These are phyloP conservation scores for Cyrtodaria siliqua DNA, from an alignment of 2,888 invertebrate species.

Conservation along the genomic window DNA sequence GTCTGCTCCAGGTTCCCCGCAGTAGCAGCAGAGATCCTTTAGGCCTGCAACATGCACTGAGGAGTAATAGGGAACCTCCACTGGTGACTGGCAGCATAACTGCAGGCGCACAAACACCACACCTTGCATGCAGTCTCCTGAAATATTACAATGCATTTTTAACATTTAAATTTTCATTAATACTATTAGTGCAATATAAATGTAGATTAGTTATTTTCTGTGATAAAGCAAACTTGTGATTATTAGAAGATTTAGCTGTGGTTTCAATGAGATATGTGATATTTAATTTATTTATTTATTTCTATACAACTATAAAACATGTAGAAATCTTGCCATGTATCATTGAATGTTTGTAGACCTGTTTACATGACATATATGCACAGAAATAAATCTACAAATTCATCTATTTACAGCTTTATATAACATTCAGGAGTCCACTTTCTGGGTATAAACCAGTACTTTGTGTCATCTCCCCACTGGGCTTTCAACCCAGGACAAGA, in stretches of 20 bases:
- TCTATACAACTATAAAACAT: constrained; percentile 29
- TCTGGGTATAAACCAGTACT: constrained; percentile 23
- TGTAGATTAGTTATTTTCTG: constrained; percentile 26
- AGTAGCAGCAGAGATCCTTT: constrained; percentile 31
- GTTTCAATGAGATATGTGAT: constrained; percentile 16
- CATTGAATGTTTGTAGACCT: constrained; percentile 28
- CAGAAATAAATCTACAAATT: constrained; percentile 26
- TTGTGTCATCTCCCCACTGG: constrained; percentile 12
- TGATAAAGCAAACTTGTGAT: constrained; percentile 9
- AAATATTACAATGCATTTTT: constrained; percentile 31
- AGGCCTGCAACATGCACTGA: constrained; percentile 19
- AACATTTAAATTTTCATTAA: constrained; percentile 17
- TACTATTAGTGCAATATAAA: constrained; percentile 29
- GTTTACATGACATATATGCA: constrained; percentile 28
- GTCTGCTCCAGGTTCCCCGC: constrained; percentile 22
- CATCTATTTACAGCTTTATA: constrained; percentile 17
- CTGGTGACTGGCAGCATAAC: constrained; percentile 26
- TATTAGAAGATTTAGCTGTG: constrained; percentile 17
- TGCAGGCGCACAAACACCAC: constrained; percentile 33
- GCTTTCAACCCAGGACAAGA: constrained; percentile 21
- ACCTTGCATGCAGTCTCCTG: constrained; percentile 36
- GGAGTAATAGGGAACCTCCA: constrained; percentile 29
- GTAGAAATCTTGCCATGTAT: constrained; percentile 26
- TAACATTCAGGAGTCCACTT: too few species aligned
- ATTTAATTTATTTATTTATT: constrained; percentile 27